phyloP scores from a whole-genome alignment of 2,888 invertebrate species.

The Argyresthia albistria region DNA sequence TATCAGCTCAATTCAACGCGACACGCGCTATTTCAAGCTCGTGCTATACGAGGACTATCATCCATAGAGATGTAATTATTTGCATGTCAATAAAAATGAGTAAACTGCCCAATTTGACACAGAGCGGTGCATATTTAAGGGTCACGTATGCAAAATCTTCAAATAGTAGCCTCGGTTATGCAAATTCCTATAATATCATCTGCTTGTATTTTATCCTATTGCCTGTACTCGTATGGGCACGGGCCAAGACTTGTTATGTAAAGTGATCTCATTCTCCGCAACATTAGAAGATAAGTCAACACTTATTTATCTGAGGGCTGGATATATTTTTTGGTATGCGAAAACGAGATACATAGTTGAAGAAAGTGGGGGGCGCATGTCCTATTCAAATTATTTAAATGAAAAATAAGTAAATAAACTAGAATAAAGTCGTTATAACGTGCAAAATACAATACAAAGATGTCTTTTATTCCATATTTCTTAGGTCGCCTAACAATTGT shows the following conservation, averaged over 20 bases:
- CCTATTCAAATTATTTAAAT: background rate
- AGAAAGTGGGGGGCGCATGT: slow-evolving; percentile 1
- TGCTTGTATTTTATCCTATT: slow-evolving; percentile 1
- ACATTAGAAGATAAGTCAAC: slow-evolving; percentile 12
- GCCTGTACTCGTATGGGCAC: slow-evolving; percentile 1
- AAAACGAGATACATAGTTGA: background rate
- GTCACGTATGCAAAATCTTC: slow-evolving; percentile 10
- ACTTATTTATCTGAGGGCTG: slow-evolving; percentile 5
- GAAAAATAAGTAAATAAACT: background rate
- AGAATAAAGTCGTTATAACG: too few species aligned
- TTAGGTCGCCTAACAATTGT: too few species aligned
- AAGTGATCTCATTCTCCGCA: slow-evolving; percentile 19
- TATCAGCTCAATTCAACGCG: background rate
- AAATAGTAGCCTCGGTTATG: slow-evolving; percentile 18
- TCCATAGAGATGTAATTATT: too few species aligned
- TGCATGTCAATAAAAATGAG: too few species aligned
- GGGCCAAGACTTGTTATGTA: slow-evolving; percentile 13
- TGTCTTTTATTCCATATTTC: too few species aligned
- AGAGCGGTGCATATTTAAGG: slow-evolving; percentile 5
- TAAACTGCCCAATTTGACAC: background rate
- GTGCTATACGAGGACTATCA: too few species aligned
- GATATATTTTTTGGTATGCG: background rate
- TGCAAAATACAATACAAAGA: too few species aligned
- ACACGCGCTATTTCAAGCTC: background rate
- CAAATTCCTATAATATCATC: slow-evolving; percentile 11